Evolutionary conservation across 1,140 invertebrate species (phyloP), one percentile per base, ranked within the genome.

Genomic region (Adelges cooleyi): DNA sequence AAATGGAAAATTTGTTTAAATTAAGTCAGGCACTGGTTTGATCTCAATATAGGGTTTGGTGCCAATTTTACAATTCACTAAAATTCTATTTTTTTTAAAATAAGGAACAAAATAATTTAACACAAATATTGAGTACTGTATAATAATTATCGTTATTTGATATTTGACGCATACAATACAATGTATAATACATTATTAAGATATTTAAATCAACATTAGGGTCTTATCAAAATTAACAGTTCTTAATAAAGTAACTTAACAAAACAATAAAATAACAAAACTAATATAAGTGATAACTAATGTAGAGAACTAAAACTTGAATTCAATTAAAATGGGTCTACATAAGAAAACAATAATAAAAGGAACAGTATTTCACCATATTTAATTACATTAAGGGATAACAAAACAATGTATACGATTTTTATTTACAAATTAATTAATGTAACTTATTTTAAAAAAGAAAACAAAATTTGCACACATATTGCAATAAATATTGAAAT

Each of bases 161-260:
- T 62, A 62, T 48, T 62, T 62, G 56, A 42, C 56, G 56, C 56
- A 62, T 62, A 62, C 56, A 62, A 48, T 62, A 46, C 56, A 62
- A 62, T 62, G 27, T 62, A 62, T 62, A 62, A 46, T 62, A 62
- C 56, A 62, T 46, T 44, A 5, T 4, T 46, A 59, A 50, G 29
- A 48, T 25, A 17, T 59, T 59, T 1, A 56, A 62, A 62, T 17
- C 40, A 62, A 48, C 27, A 11, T 62, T 33, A 11, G 25, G 56
- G 18, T n/a, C 46, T 48, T 25, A 62, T 62, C 42, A 62, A 62
- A 62, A 62, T 48, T 62, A 62, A 62, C 56, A 62, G 42, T 62
- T 48, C 25, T 18, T 48, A 62, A 46, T 62, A 8, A 46, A 11
- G 38, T 62, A 62, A 59, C 53, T 62, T 62, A 62, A 62, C 56